These are phyloP conservation scores for Mormyrops attenuatus DNA, from an alignment of 2,797 vertebrate species.

Conservation along the genomic window DNA sequence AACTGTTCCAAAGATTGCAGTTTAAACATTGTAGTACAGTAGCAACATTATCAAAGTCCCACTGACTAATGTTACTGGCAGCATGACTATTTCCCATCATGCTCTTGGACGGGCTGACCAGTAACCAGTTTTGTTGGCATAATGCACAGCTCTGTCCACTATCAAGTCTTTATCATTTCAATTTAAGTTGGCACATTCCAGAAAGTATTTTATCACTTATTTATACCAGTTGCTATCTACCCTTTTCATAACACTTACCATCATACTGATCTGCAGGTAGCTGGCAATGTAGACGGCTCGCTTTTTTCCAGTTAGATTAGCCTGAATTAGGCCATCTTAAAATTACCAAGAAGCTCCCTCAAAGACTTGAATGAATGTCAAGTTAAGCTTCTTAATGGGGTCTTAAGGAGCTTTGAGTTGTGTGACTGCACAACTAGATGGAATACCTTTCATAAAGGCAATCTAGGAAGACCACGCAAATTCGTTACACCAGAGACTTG, in stretches of 20 bases:
- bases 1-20: not conserved
- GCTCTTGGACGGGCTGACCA: not conserved
- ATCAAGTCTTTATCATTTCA: not conserved
- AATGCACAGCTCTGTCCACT: not conserved
- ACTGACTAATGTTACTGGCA: not conserved
- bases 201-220: not conserved
- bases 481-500: too few relatives aligned
- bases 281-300: not conserved
- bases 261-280: not conserved
- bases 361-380: not conserved
- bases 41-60: not conserved
- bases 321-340: not conserved
- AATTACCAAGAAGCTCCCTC: constrained; percentile 10
- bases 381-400: not conserved
- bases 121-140: not conserved
- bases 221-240: not conserved
- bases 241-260: not conserved
- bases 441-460: too few relatives aligned
- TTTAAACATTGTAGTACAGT: constrained; percentile 2
- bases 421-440: too few relatives aligned
- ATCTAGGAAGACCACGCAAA: too few relatives aligned
- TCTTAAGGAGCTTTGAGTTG: constrained; percentile 4
- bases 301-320: not conserved
- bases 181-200: not conserved
- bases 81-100: not conserved